Percentiles rank a stretch among this genome's conserved stretches.
These are phyloP conservation scores for Cyphomyrus plagiostoma DNA, from an alignment of 2,113 vertebrate species.

Conservation along the genomic window DNA sequence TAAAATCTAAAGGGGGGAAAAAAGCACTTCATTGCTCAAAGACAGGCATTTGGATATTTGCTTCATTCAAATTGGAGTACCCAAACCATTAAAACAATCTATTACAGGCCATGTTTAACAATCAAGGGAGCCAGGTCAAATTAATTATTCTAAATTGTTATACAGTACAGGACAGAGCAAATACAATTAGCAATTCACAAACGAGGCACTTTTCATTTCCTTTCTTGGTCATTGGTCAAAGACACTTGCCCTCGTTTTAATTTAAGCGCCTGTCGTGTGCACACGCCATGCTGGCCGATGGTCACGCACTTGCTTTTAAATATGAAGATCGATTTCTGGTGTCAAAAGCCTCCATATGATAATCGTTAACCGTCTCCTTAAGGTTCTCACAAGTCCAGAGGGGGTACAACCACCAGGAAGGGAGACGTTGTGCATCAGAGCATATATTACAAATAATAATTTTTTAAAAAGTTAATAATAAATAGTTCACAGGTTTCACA, in stretches of 20 bases:
- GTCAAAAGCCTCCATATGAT: background rate
- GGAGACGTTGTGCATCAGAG: background rate
- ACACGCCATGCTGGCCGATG: background rate
- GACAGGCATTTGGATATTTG: constrained; percentile 7
- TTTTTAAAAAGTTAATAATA: background rate
- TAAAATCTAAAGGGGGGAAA: background rate
- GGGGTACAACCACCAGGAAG: background rate
- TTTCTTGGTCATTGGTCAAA: constrained; percentile 5
- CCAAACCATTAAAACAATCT: constrained; percentile 5
- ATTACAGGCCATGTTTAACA: background rate
- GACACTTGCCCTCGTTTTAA: background rate
- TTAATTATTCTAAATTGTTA: constrained; percentile 16
- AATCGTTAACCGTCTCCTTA: background rate
- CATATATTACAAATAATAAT: background rate
- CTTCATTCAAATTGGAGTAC: background rate
- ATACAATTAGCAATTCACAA: constrained; percentile 9
- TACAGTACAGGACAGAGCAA: constrained; percentile 1
- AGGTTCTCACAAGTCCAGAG: background rate
- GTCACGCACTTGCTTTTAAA: background rate
- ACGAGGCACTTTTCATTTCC: background rate
- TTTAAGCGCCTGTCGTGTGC: background rate
- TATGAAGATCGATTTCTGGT: background rate
- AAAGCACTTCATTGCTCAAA: background rate
- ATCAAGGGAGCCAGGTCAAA: background rate
- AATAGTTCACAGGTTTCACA: background rate